Evolutionary conservation across 2,888 invertebrate species (phyloP).

Genomic region (Dasypogon diadema): DNA sequence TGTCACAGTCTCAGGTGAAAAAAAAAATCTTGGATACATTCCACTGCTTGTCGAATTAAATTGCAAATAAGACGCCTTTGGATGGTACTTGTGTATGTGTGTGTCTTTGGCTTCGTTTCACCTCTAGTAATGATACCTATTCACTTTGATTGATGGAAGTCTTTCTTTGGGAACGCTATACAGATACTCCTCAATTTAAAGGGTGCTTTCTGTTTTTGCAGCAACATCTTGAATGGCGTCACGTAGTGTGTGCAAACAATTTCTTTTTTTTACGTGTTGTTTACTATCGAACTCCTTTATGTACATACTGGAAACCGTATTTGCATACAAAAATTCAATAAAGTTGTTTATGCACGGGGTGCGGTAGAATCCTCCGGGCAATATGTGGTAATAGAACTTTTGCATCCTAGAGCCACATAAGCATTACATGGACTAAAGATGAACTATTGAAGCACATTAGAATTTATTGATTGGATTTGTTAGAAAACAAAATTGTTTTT

Average conservation of each 20-base stretch:
- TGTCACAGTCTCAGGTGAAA: not conserved
- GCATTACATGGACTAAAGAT: not conserved
- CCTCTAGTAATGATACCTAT: conserved; percentile 22
- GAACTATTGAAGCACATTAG: no score
- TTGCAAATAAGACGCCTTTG: not conserved
- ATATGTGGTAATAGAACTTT: not conserved
- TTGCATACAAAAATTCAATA: conserved; percentile 41
- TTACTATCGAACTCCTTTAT: conserved; percentile 12
- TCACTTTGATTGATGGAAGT: conserved; percentile 6
- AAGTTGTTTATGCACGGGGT: conserved; percentile 25
- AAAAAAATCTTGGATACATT: not conserved
- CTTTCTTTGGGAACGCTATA: not conserved
- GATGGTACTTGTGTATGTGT: no score
- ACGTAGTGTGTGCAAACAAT: conserved; percentile 30
- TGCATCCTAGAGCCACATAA: not conserved
- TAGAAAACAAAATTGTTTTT: no score
- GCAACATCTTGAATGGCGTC: conserved; percentile 18
- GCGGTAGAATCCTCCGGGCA: not conserved
- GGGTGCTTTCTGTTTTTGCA: conserved; percentile 1
- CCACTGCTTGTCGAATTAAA: not conserved
- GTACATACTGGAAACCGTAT: not conserved
- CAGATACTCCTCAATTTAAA: no score
- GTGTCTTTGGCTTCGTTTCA: not conserved
- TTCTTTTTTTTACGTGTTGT: conserved; percentile 6
- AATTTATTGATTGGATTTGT: no score